Base-by-base conservation (phyloP, 2,888 invertebrate genomes). In the Globia sparganii region DNA sequence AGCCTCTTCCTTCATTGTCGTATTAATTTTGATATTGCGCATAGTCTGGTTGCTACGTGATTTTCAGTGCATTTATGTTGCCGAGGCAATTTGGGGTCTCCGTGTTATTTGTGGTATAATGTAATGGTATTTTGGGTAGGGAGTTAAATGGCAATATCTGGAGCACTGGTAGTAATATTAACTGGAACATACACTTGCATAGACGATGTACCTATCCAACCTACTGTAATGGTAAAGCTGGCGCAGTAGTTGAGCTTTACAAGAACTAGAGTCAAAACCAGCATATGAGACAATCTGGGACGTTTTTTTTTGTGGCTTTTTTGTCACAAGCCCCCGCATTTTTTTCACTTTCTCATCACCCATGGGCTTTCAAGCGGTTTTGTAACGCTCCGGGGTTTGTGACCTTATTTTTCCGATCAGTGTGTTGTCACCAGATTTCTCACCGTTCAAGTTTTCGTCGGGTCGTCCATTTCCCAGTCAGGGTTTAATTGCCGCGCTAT, bases 1-100 rank as follows among this genome's bases (percentile, higher is more conserved):
- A 90, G 84, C 83, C 87, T 84, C 89, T 83, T 88, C 88, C 89
- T 88, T 89, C 86, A 90, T 91, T 91, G 89, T 91, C 85, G 83
- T 86, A 89, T 90, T 90, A 90, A 89, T 90, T 91, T 87, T 78
- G 80, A 78, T 88, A 83, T 80, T 78, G 75, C 73, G 61, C 72
- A 83, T 80, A 72, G 53, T 66, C 64, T n/a, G 59, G 66, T 69
- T 59, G 70, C 77, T 59, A 58, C 67, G 75, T 77, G 66, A 81
- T 77, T 84, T 81, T 79, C 76, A 69, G 70, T 78, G 78, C 83
- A 85, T 85, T 85, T 72, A 77, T 62, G 72, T 58, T 31, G 34
- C 25, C 13, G n/a, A 87, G 34, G 37, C 69, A 61, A 80, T 81
- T 84, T 76, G 25, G 46, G 66, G 28, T n/a, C 15, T 53, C 28